These are phyloP conservation scores for Ennomos fuscantarius DNA, from an alignment of 2,888 invertebrate genomes.

Conservation along the genomic window DNA sequence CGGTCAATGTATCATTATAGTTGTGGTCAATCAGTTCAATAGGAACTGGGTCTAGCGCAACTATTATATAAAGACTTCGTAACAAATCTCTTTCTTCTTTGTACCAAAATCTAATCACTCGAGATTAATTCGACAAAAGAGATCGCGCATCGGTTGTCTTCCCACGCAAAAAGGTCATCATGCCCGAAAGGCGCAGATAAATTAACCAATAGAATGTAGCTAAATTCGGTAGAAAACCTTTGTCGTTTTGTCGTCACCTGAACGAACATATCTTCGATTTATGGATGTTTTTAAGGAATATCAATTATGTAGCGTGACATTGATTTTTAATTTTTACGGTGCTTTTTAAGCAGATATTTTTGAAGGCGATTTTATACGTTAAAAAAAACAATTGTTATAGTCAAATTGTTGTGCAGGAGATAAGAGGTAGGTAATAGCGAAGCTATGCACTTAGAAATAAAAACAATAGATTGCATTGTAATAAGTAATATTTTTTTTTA, in stretches of 20 bases:
- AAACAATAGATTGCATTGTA: too few species aligned
- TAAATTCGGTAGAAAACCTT: background rate
- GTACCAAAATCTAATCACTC: slow-evolving; percentile 31
- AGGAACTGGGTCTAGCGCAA: too few species aligned
- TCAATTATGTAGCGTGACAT: slow-evolving; percentile 29
- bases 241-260: slow-evolving; percentile 10
- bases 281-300: slow-evolving; percentile 46
- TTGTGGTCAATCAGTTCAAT: too few species aligned
- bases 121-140: slow-evolving; percentile 29
- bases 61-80: background rate
- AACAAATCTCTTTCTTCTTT: slow-evolving; percentile 9
- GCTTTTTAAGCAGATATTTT: slow-evolving; percentile 4
- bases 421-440: too few species aligned
- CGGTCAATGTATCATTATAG: too few species aligned
- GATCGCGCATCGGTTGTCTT: slow-evolving; percentile 14
- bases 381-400: too few species aligned
- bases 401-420: too few species aligned
- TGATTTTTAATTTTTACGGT: slow-evolving; percentile 7
- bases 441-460: too few species aligned
- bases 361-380: too few species aligned
- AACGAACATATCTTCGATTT: slow-evolving; percentile 18
- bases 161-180: slow-evolving; percentile 37
- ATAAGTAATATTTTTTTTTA: too few species aligned
- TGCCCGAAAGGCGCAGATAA: slow-evolving; percentile 14
- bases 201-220: too few species aligned